phyloP scores from a whole-genome alignment of 2,888 invertebrate species.

The Metalampra italica region DNA sequence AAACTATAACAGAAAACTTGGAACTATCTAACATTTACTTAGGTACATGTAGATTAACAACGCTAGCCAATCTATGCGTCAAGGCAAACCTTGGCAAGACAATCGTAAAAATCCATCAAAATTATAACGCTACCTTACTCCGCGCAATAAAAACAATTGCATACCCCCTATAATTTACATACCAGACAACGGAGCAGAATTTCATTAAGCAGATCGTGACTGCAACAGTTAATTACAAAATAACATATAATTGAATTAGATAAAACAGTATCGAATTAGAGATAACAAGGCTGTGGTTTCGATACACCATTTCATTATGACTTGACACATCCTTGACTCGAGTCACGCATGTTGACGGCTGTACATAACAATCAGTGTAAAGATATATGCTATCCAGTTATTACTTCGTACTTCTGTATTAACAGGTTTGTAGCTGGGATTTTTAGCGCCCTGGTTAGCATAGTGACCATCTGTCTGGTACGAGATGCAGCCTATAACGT shows the following conservation, averaged over 20 bases:
- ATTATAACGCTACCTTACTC: too few relatives aligned
- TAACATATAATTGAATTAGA: conserved; percentile 68
- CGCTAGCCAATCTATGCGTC: neutral
- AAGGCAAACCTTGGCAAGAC: neutral
- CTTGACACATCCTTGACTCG: conserved; percentile 51
- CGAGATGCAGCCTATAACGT: too few relatives aligned
- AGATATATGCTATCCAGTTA: neutral
- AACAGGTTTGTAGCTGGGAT: too few relatives aligned
- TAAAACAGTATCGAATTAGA: conserved; percentile 54
- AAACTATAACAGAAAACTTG: too few relatives aligned
- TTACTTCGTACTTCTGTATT: neutral
- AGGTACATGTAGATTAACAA: neutral
- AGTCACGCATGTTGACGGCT: conserved; percentile 32
- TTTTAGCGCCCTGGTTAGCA: too few relatives aligned
- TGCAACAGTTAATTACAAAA: conserved; percentile 51
- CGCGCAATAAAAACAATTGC: conserved; percentile 9
- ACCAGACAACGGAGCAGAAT: conserved; percentile 32
- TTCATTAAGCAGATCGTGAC: conserved; percentile 58
- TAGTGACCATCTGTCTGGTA: too few relatives aligned
- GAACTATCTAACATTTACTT: neutral
- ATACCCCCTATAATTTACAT: conserved; percentile 44
- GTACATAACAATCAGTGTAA: neutral
- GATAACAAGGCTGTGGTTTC: conserved; percentile 21
- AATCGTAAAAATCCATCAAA: neutral
- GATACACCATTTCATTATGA: conserved; percentile 28